phyloP scores from a whole-genome alignment of 2,113 vertebrate genomes.

The Holacanthus passer region DNA sequence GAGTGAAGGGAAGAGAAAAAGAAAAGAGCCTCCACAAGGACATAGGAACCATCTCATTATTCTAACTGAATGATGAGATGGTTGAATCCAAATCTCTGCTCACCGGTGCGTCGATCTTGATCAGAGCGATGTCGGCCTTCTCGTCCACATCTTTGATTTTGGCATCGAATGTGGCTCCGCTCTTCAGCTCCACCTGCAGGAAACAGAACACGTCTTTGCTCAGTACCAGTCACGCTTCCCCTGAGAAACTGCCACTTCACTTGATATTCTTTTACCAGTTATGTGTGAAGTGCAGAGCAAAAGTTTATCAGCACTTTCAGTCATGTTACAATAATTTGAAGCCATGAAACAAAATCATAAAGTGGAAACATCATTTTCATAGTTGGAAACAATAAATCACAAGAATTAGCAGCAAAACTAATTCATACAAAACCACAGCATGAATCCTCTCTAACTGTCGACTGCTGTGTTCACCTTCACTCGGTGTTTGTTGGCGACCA shows the following conservation, averaged over 20 bases:
- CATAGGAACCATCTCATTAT: neutral
- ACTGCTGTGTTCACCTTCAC: constrained; percentile 82
- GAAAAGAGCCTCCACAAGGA: neutral
- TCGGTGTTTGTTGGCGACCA: constrained; percentile 96
- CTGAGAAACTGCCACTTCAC: neutral
- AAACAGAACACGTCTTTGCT: neutral
- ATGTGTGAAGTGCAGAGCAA: neutral
- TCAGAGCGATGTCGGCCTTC: constrained; percentile 97
- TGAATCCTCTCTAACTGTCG: neutral
- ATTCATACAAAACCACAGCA: neutral
- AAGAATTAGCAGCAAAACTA: too few relatives aligned
- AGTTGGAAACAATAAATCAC: neutral
- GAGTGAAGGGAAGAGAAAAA: neutral
- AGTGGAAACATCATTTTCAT: neutral
- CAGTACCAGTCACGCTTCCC: too few relatives aligned
- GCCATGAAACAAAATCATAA: neutral
- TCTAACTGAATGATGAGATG: too few relatives aligned
- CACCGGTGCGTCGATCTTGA: constrained; percentile 94
- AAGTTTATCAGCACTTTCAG: neutral
- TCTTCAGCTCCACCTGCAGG: constrained; percentile 92
- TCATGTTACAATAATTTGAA: neutral
- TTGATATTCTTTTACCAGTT: neutral
- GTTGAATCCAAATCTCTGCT: too few relatives aligned
- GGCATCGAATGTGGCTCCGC: constrained; percentile 91
- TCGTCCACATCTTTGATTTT: constrained; percentile 97